Evolutionary conservation across 2,113 vertebrate species (phyloP), one percentile per base, ranked within the genome.

Genomic region (Stegostoma tigrinum): DNA sequence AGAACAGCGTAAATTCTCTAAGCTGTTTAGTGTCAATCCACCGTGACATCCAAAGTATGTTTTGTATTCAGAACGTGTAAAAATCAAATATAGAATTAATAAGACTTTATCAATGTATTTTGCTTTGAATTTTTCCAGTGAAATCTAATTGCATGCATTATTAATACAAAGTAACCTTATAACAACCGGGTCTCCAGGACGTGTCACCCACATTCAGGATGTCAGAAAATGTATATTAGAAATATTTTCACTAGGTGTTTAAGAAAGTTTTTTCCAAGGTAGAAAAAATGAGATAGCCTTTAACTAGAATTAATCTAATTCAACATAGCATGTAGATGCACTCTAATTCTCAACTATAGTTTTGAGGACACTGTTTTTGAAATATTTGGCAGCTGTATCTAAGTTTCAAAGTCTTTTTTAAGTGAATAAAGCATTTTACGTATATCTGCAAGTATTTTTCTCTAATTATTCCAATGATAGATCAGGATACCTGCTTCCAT

Each of bases 31-130:
- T 94, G 87, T 96, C 96, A 72, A 8, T 96, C 95, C 93, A 66
- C 95, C 6, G 23, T 95, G 95, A 95, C 95, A 42, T 95, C 95
- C 78, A 34, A 95, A 95, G 86, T 95, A 95, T 86, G 64, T 95
- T 95, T 95, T 55, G 90, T 72, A 38, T 83, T 66, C 93, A 95
- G 95, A 96, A 96, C 96, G 96, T 96, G 66, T 72, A 95, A 45
- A 95, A 95, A 72, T 70, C 94, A 95, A 95, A 95, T 72, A 52
- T 72, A 45, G 72, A 95, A 95, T 95, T 95, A 95, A 95, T 95
- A 95, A 95, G 67, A 95, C 94, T 95, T 95, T 72, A 72, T 95
- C 68, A 95, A 95, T 72, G 68, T 23, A 42, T 48, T 95, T 95
- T 70, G 94, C 94, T 95, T 95, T 70, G 68, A 75, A 95, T 52